A percentile compares a stretch with the other conserved stretches of the same genome.
Evolutionary conservation across 1,140 invertebrate genomes (phyloP).

Genomic region (Diabrotica virgifera): DNA sequence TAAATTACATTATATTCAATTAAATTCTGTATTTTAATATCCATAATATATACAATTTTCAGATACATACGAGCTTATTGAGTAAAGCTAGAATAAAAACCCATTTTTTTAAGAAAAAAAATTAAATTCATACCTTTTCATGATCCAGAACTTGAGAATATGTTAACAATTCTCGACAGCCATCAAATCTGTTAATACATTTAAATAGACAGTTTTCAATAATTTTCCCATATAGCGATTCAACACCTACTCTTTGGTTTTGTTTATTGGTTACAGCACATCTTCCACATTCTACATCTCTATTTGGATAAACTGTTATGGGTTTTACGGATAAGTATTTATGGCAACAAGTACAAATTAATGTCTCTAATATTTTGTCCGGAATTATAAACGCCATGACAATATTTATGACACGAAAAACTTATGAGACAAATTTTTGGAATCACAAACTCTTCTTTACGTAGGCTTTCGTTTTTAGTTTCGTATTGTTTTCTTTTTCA

Average conservation of each 20-base stretch:
- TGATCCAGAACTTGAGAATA: conserved; percentile 3
- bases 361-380: conserved; percentile 1
- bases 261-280: background rate
- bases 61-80: too few species aligned
- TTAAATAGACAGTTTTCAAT: conserved; percentile 1
- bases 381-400: conserved; percentile 10
- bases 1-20: too few species aligned
- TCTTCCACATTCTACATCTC: conserved; percentile 11
- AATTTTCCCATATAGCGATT: background rate
- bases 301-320: too few species aligned
- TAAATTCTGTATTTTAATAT: background rate
- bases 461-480: too few species aligned
- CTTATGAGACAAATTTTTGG: too few species aligned
- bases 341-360: conserved; percentile 2
- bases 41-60: background rate
- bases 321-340: conserved; percentile 6
- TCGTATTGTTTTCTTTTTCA: too few species aligned
- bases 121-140: conserved; percentile 10
- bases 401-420: too few species aligned
- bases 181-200: too few species aligned
- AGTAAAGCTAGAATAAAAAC: too few species aligned
- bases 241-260: conserved; percentile 6
- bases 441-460: too few species aligned
- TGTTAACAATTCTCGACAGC: too few species aligned
- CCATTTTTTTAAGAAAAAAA: too few species aligned